Evolutionary conservation across 2,113 vertebrate species (phyloP).

Genomic region (Pipa parva): DNA sequence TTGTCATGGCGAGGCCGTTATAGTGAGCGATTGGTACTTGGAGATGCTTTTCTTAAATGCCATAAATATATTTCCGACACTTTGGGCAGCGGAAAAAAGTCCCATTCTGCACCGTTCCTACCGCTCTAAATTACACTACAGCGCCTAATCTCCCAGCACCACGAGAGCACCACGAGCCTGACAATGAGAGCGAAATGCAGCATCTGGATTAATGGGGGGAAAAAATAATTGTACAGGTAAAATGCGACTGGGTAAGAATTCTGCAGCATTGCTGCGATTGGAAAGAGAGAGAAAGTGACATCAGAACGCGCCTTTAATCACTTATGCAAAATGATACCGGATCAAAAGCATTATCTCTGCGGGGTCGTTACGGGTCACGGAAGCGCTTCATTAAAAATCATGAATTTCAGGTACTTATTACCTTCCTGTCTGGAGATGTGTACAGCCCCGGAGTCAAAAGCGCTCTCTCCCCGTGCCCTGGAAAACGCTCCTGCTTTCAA

Average conservation of each 20-base stretch:
- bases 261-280: constrained; percentile 11
- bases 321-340: constrained; percentile 15
- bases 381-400: background rate
- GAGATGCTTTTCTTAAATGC: constrained; percentile 30
- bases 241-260: constrained; percentile 1
- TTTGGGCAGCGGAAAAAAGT: constrained; percentile 27
- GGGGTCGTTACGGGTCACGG: background rate
- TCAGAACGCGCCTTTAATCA: background rate
- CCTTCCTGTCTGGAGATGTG: background rate
- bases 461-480: no score
- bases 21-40: constrained; percentile 25
- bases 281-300: background rate
- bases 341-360: background rate
- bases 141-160: background rate
- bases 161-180: background rate
- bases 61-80: constrained; percentile 27
- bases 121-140: constrained; percentile 5
- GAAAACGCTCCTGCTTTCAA: no score
- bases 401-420: constrained; percentile 7
- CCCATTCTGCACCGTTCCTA: constrained; percentile 16
- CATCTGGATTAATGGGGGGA: constrained; percentile 10
- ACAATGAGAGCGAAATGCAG: constrained; percentile 1
- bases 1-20: constrained; percentile 30
- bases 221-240: constrained; percentile 20
- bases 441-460: background rate